Conservation (phyloP, 2,888 invertebrate species). For the Heterodera filipjevi region DNA sequence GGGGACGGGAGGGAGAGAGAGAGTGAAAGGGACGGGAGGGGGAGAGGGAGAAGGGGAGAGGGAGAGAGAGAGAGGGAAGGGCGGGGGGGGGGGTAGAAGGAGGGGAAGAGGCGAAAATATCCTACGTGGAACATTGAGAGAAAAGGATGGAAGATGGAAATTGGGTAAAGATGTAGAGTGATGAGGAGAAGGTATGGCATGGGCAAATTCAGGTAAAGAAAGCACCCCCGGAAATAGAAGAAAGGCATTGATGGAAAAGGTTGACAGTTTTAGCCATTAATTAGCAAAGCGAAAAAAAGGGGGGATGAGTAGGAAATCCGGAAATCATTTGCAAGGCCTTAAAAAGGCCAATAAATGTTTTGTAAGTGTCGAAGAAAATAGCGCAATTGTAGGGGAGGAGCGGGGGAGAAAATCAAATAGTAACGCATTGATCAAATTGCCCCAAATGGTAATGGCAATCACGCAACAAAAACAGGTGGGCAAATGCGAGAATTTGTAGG, state of each 20-base stretch:
- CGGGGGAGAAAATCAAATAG: background rate
- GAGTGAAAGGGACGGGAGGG: background rate
- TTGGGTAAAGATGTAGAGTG: background rate
- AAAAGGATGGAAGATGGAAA: background rate
- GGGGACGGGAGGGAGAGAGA: background rate
- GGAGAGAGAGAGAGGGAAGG: background rate
- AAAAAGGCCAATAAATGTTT: background rate
- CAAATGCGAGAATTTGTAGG: background rate
- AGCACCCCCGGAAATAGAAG: background rate
- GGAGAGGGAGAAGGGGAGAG: background rate
- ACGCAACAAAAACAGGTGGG: constrained; percentile 11
- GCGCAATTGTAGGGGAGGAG: background rate
- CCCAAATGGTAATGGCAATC: background rate
- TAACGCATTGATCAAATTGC: background rate
- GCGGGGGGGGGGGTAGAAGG: background rate
- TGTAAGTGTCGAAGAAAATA: background rate
- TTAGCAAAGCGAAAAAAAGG: background rate
- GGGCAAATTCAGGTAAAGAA: no score
- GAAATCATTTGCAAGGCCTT: background rate
- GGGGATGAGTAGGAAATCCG: background rate
- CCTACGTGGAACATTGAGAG: background rate
- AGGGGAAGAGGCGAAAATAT: no score
- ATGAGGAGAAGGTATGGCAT: background rate
- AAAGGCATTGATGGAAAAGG: background rate
- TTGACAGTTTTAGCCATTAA: background rate